Conservation (phyloP, 2,113 vertebrate genomes). For the Illadopsis cleaveri region DNA sequence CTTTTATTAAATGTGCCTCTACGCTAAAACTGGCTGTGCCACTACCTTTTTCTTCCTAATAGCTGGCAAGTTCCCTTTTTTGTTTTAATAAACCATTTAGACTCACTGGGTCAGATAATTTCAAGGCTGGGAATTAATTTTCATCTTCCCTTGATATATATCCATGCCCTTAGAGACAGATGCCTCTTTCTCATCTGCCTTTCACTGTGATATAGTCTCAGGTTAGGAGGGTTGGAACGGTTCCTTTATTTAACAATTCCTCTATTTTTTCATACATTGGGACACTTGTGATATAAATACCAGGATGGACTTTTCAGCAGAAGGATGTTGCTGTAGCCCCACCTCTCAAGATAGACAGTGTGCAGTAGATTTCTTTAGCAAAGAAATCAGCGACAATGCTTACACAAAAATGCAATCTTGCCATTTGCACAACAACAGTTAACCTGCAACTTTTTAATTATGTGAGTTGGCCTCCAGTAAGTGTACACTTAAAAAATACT, state of each 20-base stretch:
- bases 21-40: fast-evolving
- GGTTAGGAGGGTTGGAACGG: fast-evolving
- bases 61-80: background rate
- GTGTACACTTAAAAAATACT: background rate
- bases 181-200: background rate
- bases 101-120: background rate
- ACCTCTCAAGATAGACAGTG: fast-evolving
- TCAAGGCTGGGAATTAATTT: background rate
- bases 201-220: background rate
- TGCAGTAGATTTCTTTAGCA: background rate
- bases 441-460: constrained; percentile 15
- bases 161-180: background rate
- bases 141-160: background rate
- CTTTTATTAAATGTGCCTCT: background rate
- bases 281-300: background rate
- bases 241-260: background rate
- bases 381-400: background rate
- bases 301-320: background rate
- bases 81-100: background rate
- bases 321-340: background rate
- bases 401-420: background rate
- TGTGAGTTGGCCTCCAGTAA: background rate
- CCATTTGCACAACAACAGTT: background rate
- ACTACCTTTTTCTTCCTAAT: background rate
- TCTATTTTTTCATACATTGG: background rate